Evolutionary conservation across 2,888 invertebrate genomes (phyloP).

Genomic region (Alloscopus bannaensis): DNA sequence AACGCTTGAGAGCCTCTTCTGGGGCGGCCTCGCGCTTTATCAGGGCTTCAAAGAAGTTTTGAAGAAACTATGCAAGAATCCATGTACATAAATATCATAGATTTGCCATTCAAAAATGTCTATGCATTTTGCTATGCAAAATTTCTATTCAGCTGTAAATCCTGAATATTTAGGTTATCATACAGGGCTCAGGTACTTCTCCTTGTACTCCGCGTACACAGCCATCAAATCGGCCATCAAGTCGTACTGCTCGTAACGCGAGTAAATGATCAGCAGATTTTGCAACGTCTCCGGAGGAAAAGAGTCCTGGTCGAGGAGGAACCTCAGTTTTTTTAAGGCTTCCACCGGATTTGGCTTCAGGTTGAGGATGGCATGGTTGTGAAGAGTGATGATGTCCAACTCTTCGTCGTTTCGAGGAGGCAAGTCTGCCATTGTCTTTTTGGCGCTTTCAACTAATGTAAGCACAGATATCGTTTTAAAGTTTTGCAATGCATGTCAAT

Average conservation of each 20-base stretch:
- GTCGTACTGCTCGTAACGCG: conserved; percentile 98
- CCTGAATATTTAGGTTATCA: too few species aligned
- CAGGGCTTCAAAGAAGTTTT: conserved; percentile 96
- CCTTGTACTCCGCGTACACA: conserved; percentile 97
- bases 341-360: conserved; percentile 92
- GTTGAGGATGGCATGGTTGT: conserved; percentile 95
- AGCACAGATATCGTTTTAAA: neutral
- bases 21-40: conserved; percentile 98
- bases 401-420: conserved; percentile 97
- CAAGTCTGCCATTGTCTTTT: conserved; percentile 91
- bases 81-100: neutral
- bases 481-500: neutral
- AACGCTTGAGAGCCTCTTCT: conserved; percentile 95
- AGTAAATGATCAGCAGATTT: conserved; percentile 94
- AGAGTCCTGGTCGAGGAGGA: conserved; percentile 94
- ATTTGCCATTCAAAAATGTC: too few species aligned
- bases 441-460: conserved; percentile 71
- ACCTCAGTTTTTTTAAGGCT: conserved; percentile 95
- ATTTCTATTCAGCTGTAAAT: too few species aligned
- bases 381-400: conserved; percentile 96
- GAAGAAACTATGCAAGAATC: conserved; percentile 82
- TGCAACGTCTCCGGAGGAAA: conserved; percentile 99
- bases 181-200: conserved; percentile 93
- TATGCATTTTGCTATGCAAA: too few species aligned
- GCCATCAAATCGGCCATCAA: conserved; percentile 98